Percentiles rank a stretch among this genome's conserved stretches.
phyloP scores from a whole-genome alignment of 1,140 invertebrate genomes.

The Limonius californicus region DNA sequence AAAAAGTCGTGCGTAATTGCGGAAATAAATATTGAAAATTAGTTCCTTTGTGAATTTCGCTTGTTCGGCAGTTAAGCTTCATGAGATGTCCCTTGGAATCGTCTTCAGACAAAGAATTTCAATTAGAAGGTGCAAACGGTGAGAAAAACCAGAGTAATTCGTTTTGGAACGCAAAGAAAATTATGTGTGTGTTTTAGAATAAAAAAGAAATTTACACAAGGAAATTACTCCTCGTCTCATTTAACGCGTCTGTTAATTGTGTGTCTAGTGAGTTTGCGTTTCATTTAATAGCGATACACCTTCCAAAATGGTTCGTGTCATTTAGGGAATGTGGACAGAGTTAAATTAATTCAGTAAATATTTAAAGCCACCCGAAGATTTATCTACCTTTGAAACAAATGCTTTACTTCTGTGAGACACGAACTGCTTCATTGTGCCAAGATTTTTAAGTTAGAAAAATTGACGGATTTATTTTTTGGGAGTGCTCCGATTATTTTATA shows the following conservation, averaged over 20 bases:
- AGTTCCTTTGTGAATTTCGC: too few relatives aligned
- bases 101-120: too few relatives aligned
- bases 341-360: constrained; percentile 2
- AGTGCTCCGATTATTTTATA: background rate
- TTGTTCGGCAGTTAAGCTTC: too few relatives aligned
- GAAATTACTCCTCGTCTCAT: background rate
- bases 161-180: background rate
- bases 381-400: background rate
- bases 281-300: constrained; percentile 1
- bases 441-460: background rate
- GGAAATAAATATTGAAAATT: too few relatives aligned
- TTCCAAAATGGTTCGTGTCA: constrained; percentile 1
- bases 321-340: constrained; percentile 1
- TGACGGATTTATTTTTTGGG: background rate
- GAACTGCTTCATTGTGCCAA: background rate
- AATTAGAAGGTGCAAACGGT: too few relatives aligned
- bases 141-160: background rate
- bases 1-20: too few relatives aligned
- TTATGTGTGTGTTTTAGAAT: constrained; percentile 1
- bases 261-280: background rate
- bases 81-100: too few relatives aligned
- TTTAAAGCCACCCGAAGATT: background rate
- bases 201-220: constrained; percentile 1
- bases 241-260: background rate
- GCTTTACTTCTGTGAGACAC: background rate